phyloP scores from a whole-genome alignment of 2,888 invertebrate species.

The Orthosia incerta region DNA sequence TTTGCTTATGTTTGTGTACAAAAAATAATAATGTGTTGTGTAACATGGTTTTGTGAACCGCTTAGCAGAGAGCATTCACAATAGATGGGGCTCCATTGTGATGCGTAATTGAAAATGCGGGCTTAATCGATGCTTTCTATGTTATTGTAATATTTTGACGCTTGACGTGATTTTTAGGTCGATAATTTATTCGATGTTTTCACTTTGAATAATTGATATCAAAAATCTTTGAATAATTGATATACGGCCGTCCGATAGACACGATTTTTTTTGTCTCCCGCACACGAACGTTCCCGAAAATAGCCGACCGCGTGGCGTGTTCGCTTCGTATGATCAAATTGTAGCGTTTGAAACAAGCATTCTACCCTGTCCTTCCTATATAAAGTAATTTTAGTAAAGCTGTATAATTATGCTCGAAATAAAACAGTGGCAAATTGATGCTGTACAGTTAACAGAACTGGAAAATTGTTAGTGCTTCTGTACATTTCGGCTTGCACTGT shows the following conservation, averaged over 20 bases:
- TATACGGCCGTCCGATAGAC: no score
- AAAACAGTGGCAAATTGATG: not conserved
- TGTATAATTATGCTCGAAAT: not conserved
- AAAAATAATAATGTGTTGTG: slow-evolving; percentile 81
- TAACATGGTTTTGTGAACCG: slow-evolving; percentile 82
- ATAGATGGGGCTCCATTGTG: slow-evolving; percentile 78
- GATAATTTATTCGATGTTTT: slow-evolving; percentile 20
- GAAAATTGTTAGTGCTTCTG: slow-evolving; percentile 25
- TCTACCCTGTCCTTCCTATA: no score
- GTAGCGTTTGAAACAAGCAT: no score
- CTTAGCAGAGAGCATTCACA: slow-evolving; percentile 76
- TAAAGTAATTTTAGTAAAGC: not conserved
- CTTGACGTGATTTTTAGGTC: slow-evolving; percentile 37
- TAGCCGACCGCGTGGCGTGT: no score
- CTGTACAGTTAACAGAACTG: not conserved
- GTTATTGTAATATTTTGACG: slow-evolving; percentile 62
- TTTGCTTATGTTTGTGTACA: slow-evolving; percentile 80
- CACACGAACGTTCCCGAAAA: no score
- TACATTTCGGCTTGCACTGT: slow-evolving; percentile 27
- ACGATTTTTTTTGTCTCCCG: no score
- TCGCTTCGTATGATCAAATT: no score
- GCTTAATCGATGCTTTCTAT: slow-evolving; percentile 81
- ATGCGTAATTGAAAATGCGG: slow-evolving; percentile 85
- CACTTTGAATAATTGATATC: not conserved
- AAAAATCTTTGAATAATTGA: not conserved